phyloP scores from a whole-genome alignment of 2,797 vertebrate species.

The Sphenodon punctatus region DNA sequence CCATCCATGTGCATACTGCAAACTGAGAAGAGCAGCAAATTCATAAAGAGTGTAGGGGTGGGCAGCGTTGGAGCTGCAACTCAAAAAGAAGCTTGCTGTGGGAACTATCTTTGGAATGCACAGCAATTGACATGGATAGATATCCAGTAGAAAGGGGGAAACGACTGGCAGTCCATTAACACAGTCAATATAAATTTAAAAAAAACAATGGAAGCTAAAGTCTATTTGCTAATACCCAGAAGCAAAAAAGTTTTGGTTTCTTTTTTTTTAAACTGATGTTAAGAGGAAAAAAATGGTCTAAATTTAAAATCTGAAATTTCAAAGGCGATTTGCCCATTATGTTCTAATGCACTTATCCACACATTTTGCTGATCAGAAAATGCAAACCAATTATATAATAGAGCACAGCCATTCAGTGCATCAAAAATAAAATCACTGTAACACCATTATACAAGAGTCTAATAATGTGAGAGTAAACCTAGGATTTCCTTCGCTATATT shows the following conservation, averaged over 20 bases:
- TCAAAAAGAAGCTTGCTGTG: not conserved
- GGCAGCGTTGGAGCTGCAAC: not conserved
- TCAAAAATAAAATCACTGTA: not conserved
- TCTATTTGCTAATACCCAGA: not conserved
- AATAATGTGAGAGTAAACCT: not conserved
- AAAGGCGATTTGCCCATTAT: not conserved
- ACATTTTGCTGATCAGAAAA: not conserved
- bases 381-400: not conserved
- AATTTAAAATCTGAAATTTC: not conserved
- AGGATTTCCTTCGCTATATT: not conserved
- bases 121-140: too few relatives aligned
- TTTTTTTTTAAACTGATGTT: not conserved
- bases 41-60: not conserved
- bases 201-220: not conserved
- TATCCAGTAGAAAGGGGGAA: rapidly evolving
- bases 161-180: too few relatives aligned
- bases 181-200: not conserved
- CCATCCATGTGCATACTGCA: too few relatives aligned
- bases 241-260: not conserved
- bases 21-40: too few relatives aligned
- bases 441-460: not conserved
- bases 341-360: not conserved
- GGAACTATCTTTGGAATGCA: too few relatives aligned
- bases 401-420: not conserved
- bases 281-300: not conserved